phyloP scores from a whole-genome alignment of 2,797 vertebrate genomes.

The Gila robusta region DNA sequence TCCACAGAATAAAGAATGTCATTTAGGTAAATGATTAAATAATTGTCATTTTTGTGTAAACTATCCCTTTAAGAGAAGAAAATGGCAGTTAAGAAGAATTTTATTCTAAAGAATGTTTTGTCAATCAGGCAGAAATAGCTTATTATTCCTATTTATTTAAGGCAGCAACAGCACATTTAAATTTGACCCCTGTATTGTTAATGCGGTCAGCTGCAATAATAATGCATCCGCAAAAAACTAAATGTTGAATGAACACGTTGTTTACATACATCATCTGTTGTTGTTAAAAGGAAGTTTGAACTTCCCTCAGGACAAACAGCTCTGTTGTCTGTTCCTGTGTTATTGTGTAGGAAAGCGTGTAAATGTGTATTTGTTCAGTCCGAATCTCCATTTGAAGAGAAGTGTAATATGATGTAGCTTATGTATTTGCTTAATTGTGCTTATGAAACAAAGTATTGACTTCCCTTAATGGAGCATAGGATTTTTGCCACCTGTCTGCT shows the following conservation, averaged over 20 bases:
- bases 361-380: neutral
- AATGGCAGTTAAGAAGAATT: neutral
- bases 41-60: neutral
- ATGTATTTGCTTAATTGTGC: neutral
- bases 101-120: neutral
- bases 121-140: neutral
- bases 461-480: neutral
- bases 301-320: neutral
- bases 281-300: neutral
- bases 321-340: neutral
- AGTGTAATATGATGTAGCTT: neutral
- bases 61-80: neutral
- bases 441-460: neutral
- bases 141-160: neutral
- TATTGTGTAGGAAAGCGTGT: neutral
- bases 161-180: neutral
- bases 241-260: neutral
- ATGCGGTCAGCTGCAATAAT: neutral
- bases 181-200: neutral
- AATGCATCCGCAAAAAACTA: neutral
- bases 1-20: neutral
- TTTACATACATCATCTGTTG: conserved; percentile 21
- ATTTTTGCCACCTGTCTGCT: neutral
- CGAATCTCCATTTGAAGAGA: neutral
- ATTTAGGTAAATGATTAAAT: neutral